Conservation (phyloP, 1,140 invertebrate species). For the Eueides isabella region DNA sequence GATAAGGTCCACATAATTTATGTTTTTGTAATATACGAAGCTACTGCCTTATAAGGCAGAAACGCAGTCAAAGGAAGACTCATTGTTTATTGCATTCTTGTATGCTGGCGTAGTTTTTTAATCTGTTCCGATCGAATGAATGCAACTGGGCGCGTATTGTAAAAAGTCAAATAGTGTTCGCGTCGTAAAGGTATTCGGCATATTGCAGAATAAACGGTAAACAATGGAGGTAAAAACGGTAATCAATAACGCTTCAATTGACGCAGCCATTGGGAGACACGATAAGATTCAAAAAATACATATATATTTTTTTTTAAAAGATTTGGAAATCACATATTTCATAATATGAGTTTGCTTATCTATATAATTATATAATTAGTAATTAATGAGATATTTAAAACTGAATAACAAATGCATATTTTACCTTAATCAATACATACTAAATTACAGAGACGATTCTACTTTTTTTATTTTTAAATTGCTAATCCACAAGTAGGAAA, state of each 20-base stretch:
- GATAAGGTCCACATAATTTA: constrained; percentile 26
- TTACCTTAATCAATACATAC: no score
- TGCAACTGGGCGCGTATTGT: constrained; percentile 27
- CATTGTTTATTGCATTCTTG: constrained; percentile 43
- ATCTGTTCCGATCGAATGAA: constrained; percentile 36
- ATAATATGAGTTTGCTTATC: no score
- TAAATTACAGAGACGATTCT: no score
- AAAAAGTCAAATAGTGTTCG: constrained; percentile 29
- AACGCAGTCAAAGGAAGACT: constrained; percentile 34
- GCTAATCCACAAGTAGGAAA: no score
- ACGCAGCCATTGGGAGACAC: not conserved
- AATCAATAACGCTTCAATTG: constrained; percentile 1
- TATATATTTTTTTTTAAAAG: not conserved
- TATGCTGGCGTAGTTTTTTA: constrained; percentile 34
- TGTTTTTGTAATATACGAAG: constrained; percentile 31
- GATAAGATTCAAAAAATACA: not conserved
- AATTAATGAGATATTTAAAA: no score
- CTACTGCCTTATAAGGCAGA: constrained; percentile 34
- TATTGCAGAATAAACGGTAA: constrained; percentile 27
- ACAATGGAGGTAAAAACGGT: not conserved
- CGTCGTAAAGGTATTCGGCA: constrained; percentile 29
- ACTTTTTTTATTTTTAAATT: no score
- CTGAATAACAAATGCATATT: no score
- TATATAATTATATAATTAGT: no score
- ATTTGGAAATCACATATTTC: not conserved